These are phyloP conservation scores for Stichodactyla mertensii DNA, from an alignment of 64 coral and sea anemone genomes.

Conservation along the genomic window DNA sequence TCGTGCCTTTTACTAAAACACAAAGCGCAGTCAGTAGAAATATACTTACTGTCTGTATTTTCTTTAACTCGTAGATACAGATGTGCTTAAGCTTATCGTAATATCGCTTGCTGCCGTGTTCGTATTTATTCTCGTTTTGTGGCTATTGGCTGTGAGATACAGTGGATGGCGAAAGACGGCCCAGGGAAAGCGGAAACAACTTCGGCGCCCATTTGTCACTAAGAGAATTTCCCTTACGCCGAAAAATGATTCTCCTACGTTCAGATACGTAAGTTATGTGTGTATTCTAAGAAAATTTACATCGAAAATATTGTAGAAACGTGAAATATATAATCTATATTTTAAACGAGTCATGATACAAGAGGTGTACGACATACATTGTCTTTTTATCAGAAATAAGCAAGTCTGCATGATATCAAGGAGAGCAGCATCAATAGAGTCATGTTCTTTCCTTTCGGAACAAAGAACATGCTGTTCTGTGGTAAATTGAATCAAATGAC, in stretches of 20 bases:
- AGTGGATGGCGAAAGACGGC: neutral
- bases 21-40: neutral
- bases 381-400: no score
- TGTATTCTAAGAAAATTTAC: neutral
- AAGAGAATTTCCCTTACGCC: slow-evolving; percentile 6
- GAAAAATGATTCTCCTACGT: neutral
- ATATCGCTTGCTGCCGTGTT: neutral
- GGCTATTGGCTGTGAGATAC: neutral
- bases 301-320: neutral
- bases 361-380: no score
- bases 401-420: neutral
- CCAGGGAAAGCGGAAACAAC: slow-evolving; percentile 8
- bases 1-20: neutral
- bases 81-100: neutral
- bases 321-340: neutral
- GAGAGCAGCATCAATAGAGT: neutral
- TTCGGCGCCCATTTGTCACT: slow-evolving; percentile 19
- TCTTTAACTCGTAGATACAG: neutral
- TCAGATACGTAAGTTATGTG: neutral
- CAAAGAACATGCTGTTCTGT: neutral
- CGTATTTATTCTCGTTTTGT: neutral
- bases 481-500: neutral
- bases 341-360: no score
- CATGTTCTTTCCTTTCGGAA: no score
- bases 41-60: neutral